Conservation (phyloP, 2,888 invertebrate species). For the Dasypolia templi region DNA sequence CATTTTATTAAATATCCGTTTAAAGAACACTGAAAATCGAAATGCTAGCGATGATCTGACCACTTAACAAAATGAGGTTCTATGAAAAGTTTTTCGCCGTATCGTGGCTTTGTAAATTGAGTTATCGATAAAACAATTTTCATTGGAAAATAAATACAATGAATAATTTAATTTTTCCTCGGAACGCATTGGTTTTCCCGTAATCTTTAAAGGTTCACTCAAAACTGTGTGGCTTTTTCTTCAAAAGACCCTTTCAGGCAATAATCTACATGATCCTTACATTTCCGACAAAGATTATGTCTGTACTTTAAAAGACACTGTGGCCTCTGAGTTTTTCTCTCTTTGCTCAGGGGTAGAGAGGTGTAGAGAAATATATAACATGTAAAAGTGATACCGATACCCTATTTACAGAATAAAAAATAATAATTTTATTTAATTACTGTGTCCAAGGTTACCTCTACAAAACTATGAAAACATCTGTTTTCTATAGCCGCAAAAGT, state of each 20-base stretch:
- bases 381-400: too few relatives aligned
- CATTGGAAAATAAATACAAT: neutral
- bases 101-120: neutral
- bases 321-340: too few relatives aligned
- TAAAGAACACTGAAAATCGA: neutral
- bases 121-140: neutral
- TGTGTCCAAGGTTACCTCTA: neutral
- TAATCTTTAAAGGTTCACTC: too few relatives aligned
- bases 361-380: too few relatives aligned
- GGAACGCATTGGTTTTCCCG: neutral
- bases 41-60: neutral
- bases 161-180: neutral
- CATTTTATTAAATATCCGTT: neutral
- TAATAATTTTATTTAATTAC: too few relatives aligned
- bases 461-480: conserved; percentile 1
- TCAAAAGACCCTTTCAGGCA: too few relatives aligned
- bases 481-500: conserved; percentile 4
- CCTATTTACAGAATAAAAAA: too few relatives aligned
- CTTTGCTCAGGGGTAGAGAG: too few relatives aligned
- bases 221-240: too few relatives aligned
- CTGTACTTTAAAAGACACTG: too few relatives aligned
- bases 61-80: neutral
- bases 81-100: neutral
- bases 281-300: too few relatives aligned
- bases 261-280: too few relatives aligned